Evolutionary conservation across 2,888 invertebrate genomes (phyloP).

Genomic region (Ectemnius continuus): DNA sequence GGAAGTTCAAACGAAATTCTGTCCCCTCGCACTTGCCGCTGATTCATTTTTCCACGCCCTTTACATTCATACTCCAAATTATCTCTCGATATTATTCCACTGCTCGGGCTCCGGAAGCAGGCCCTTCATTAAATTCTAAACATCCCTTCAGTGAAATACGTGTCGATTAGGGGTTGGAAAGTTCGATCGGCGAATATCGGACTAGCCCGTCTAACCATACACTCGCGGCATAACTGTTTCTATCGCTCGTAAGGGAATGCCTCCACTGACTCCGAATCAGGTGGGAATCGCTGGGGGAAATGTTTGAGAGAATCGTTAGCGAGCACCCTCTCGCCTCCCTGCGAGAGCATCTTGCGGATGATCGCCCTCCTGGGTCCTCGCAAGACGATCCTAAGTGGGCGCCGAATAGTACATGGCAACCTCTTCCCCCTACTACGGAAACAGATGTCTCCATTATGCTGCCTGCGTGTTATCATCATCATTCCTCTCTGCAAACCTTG

Average conservation of each 20-base stretch:
- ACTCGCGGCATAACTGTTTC: conserved; percentile 54
- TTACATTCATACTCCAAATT: not conserved
- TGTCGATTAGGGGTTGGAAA: too few species aligned
- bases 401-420: conserved; percentile 15
- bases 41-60: not conserved
- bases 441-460: conserved; percentile 20
- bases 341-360: conserved; percentile 57
- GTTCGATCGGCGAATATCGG: conserved; percentile 53
- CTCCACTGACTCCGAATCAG: conserved; percentile 39
- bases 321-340: conserved; percentile 44
- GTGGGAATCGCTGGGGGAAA: conserved; percentile 57
- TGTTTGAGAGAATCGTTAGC: conserved; percentile 63
- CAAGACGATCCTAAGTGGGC: conserved; percentile 35
- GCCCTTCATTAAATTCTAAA: too few species aligned
- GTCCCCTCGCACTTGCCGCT: not conserved
- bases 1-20: conserved; percentile 28
- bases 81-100: not conserved
- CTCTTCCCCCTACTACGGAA: conserved; percentile 8
- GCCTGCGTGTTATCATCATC: not conserved
- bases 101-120: too few species aligned
- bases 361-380: conserved; percentile 54
- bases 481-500: too few species aligned
- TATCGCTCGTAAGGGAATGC: conserved; percentile 62
- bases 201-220: conserved; percentile 23
- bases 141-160: too few species aligned